Conservation (phyloP, 2,113 vertebrate species). For the Nyctereutes procyonoides region DNA sequence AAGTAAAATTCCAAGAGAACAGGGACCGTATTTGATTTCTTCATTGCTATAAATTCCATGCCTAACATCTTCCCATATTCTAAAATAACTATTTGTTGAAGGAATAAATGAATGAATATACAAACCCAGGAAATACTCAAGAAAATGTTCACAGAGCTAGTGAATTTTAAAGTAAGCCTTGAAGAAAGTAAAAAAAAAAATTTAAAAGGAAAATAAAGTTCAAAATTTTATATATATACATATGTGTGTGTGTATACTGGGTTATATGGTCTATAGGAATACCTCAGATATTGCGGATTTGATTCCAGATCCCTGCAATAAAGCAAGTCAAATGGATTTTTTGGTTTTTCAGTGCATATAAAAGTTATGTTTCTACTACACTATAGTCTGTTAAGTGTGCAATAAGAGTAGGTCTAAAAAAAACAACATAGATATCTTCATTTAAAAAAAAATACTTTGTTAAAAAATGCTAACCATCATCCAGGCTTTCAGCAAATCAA, state of each 20-base stretch:
- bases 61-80: not conserved
- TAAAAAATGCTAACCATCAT: not conserved
- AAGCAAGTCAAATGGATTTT: not conserved
- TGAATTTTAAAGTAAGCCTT: slow-evolving; percentile 37
- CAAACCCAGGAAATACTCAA: not conserved
- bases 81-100: slow-evolving; percentile 28
- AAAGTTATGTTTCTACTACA: not conserved
- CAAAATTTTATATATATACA: not conserved
- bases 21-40: not conserved
- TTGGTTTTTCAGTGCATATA: not conserved
- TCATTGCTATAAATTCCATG: not conserved
- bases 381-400: not conserved
- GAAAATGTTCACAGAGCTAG: not conserved
- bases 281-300: not conserved
- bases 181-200: slow-evolving; percentile 1
- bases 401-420: not conserved
- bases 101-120: not conserved
- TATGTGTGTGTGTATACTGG: not conserved
- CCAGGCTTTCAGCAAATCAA: not conserved
- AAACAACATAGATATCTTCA: not conserved
- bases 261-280: not conserved
- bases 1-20: slow-evolving; percentile 19
- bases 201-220: slow-evolving; percentile 45
- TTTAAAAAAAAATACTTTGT: not conserved
- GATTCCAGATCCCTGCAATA: not conserved